Conservation (phyloP, 2,888 invertebrate genomes). For the Microplitis manilae region DNA sequence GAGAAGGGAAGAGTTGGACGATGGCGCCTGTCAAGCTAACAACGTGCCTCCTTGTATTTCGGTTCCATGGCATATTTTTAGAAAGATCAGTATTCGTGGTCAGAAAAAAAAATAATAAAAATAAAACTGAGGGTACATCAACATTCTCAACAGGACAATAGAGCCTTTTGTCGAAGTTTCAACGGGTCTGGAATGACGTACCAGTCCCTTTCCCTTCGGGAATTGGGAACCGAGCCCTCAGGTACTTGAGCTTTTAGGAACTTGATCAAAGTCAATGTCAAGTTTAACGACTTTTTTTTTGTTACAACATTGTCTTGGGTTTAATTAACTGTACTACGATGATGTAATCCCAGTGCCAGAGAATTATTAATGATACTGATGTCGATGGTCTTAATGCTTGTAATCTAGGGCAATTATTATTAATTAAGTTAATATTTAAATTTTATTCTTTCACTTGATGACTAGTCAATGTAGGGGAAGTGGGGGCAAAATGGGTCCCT, state of each 20-base stretch:
- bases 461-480: conserved; percentile 25
- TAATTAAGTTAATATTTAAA: conserved; percentile 19
- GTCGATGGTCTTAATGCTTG: background rate
- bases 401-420: conserved; percentile 15
- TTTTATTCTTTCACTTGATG: background rate
- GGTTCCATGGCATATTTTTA: conserved; percentile 41
- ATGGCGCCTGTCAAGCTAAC: conserved; percentile 42
- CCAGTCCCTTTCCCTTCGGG: background rate
- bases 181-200: conserved; percentile 27
- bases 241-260: background rate
- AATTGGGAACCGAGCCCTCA: background rate
- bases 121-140: conserved; percentile 16
- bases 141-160: conserved; percentile 36
- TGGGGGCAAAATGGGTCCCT: no score
- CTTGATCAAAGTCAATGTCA: conserved; percentile 16
- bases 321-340: background rate
- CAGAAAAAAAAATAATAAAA: background rate
- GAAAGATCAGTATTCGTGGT: conserved; percentile 33
- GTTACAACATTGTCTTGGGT: background rate
- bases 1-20: conserved; percentile 23
- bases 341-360: background rate
- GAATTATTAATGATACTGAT: background rate
- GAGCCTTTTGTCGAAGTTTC: conserved; percentile 39
- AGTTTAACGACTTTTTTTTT: conserved; percentile 1
- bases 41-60: conserved; percentile 41